Evolutionary conservation across 1,140 invertebrate species (phyloP), one percentile per base, ranked within the genome.

Genomic region (Papilio polyxenes): DNA sequence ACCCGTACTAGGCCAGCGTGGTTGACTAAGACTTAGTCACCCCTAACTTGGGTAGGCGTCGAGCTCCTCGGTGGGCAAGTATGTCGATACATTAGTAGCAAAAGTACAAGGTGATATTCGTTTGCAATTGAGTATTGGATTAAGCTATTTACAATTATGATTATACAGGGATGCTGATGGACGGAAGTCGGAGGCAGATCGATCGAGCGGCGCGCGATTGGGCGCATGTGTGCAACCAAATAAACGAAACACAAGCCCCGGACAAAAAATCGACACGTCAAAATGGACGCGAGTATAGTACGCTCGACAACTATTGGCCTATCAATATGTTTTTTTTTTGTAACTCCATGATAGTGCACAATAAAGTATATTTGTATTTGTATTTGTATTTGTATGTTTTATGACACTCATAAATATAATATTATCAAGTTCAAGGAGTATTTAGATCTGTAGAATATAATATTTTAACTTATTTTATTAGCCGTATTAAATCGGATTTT

Each of bases 181-280:
- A 79, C 51, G 77, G 83, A 65, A 84, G 76, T 37, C 31, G 80
- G 75, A 56, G 74, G 76, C 79, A 65, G 89, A 91, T 91, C 91
- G 90, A 92, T 92, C 86, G 85, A 82, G 85, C 83, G 83, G 49
- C 85, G 85, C 84, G 85, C 87, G 88, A 89, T 91, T 87, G 87
- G 75, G 83, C 84, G 91, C 86, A 85, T 91, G 90, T 91, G 90
- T 91, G 91, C 87, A 88, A 51, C 89, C 89, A 92, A 92, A 92
- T 92, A 92, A 92, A 92, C 90, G 90, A 92, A 93, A 93, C 89
- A 91, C 87, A 86, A 81, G 87, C 80, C 81, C 85, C 82, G 78
- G 86, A 87, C 86, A 90, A 92, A 92, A 92, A 92, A 92, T 91
- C 87, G 85, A 84, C 89, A 85, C 90, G 89, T 92, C 92, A 92